Evolutionary conservation across 2,797 vertebrate species (phyloP).

Genomic region (Anguilla obscura): DNA sequence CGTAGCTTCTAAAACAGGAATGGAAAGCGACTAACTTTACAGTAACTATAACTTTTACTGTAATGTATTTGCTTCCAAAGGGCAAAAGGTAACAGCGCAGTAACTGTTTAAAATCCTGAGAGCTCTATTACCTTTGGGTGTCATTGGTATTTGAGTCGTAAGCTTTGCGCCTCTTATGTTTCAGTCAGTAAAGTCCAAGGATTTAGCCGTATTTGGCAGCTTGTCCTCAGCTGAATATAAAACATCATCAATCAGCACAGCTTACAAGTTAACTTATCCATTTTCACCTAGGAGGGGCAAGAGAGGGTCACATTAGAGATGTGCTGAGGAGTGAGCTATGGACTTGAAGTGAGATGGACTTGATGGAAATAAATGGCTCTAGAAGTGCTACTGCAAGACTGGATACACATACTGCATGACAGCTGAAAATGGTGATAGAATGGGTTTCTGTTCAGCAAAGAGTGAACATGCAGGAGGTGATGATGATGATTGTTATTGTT

Average conservation of each 20-base stretch:
- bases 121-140: conserved; percentile 12
- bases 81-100: not conserved
- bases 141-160: not conserved
- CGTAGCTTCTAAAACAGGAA: not conserved
- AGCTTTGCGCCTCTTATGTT: not conserved
- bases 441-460: not conserved
- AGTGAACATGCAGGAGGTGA: not conserved
- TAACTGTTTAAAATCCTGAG: not conserved
- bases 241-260: conserved; percentile 15
- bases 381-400: no score
- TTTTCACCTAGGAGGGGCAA: not conserved
- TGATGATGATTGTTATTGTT: not conserved
- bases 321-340: not conserved
- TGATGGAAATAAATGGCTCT: not conserved
- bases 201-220: conserved; percentile 2
- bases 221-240: conserved; percentile 18
- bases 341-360: not conserved
- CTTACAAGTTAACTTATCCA: conserved; percentile 8
- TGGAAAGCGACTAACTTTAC: not conserved
- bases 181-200: conserved; percentile 11
- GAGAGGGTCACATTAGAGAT: not conserved
- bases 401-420: not conserved
- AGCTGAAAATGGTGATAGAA: not conserved
- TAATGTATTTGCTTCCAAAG: not conserved
- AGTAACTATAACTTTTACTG: not conserved